Evolutionary conservation across 2,113 vertebrate species (phyloP).

Genomic region (Cephalopterus ornatus): DNA sequence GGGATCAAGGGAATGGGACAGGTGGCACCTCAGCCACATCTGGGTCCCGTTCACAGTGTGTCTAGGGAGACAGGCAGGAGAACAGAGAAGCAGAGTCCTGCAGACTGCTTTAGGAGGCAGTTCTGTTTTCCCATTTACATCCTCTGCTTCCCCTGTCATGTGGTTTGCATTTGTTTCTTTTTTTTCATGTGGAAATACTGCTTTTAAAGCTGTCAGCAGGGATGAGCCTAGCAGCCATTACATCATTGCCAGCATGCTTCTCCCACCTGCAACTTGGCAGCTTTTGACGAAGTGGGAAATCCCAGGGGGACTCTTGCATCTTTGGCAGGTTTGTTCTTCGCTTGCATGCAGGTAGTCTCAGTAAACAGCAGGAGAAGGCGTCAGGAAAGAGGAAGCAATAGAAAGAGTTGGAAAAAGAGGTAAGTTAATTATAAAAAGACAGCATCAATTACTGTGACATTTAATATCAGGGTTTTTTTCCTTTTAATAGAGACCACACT

Average conservation of each 20-base stretch:
- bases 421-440: slow-evolving; percentile 11
- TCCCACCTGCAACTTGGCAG: neutral
- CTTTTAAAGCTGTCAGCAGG: neutral
- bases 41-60: rapidly evolving
- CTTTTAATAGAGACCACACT: neutral
- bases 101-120: neutral
- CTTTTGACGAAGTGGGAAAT: slow-evolving; percentile 11
- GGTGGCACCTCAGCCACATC: neutral
- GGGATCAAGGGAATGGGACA: neutral
- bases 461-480: slow-evolving; percentile 1
- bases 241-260: neutral
- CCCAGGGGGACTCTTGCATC: neutral
- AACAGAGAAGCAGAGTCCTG: neutral
- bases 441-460: neutral
- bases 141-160: neutral
- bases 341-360: neutral
- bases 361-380: neutral
- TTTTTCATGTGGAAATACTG: neutral
- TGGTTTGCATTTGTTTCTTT: neutral
- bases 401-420: neutral
- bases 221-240: rapidly evolving
- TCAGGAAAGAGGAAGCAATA: neutral
- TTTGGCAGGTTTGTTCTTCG: slow-evolving; percentile 4
- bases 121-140: neutral
- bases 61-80: neutral